Conservation (phyloP, 2,797 vertebrate species). For the Onychomys arenicola region DNA sequence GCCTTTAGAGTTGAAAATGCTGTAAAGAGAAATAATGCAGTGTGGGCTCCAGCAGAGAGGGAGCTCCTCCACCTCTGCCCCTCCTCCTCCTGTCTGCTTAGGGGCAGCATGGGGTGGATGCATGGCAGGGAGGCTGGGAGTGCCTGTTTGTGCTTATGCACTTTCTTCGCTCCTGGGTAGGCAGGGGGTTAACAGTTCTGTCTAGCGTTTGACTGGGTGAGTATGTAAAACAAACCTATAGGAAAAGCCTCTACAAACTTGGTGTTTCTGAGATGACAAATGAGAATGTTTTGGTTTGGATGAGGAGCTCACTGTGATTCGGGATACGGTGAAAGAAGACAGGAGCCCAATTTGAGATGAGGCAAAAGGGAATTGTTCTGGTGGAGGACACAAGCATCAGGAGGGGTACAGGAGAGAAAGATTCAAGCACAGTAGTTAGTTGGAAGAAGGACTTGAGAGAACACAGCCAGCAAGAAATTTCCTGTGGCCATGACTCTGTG, state of each 20-base stretch:
- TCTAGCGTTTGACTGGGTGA: neutral
- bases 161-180: neutral
- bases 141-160: too few species aligned
- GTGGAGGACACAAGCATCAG: neutral
- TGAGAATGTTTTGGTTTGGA: neutral
- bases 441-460: neutral
- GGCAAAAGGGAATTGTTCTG: conserved; percentile 19
- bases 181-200: neutral
- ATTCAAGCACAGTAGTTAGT: accelerated
- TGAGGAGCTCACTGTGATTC: neutral
- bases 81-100: neutral
- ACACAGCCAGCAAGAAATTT: neutral
- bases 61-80: accelerated
- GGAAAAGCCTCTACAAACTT: neutral
- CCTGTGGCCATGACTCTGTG: neutral
- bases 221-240: neutral
- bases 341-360: neutral
- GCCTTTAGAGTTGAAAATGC: neutral
- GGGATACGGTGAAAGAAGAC: neutral
- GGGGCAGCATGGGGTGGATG: neutral
- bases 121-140: too few species aligned
- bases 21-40: neutral
- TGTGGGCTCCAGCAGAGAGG: neutral
- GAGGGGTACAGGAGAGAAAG: neutral
- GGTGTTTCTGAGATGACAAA: neutral